Conservation (phyloP, 2,888 invertebrate species). For the Pherbina coryleti region DNA sequence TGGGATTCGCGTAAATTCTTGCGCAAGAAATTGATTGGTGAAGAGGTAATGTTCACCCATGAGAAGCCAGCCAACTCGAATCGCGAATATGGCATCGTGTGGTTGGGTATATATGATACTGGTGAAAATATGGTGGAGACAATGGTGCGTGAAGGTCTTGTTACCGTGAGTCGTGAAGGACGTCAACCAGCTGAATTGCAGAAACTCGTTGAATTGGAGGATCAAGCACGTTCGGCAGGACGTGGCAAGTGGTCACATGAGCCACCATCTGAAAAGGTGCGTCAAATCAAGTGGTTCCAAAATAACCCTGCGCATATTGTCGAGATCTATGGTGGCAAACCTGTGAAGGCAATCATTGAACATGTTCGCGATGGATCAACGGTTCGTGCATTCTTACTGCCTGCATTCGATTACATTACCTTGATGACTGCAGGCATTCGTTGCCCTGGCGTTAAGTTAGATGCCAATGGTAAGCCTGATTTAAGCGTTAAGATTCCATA, state of each 20-base stretch:
- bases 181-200: conserved; percentile 78
- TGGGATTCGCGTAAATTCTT: conserved; percentile 98
- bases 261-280: conserved; percentile 77
- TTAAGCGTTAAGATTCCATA: conserved; percentile 76
- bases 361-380: conserved; percentile 98
- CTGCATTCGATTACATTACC: conserved; percentile 91
- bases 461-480: conserved; percentile 79
- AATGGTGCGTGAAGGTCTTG: conserved; percentile 90
- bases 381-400: conserved; percentile 89
- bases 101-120: conserved; percentile 84
- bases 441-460: conserved; percentile 85
- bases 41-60: conserved; percentile 86
- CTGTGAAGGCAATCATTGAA: conserved; percentile 93
- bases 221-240: conserved; percentile 86
- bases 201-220: conserved; percentile 86
- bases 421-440: conserved; percentile 96
- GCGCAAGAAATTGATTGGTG: conserved; percentile 91
- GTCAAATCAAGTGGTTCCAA: conserved; percentile 89
- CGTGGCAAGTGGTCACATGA: conserved; percentile 83
- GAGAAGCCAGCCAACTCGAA: conserved; percentile 87
- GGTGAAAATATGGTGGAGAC: conserved; percentile 91
- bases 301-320: conserved; percentile 88
- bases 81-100: conserved; percentile 91
- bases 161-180: conserved; percentile 80
- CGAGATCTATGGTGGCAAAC: conserved; percentile 87